A percentile compares a stretch with the other conserved stretches of the same genome.
Evolutionary conservation across 2,113 vertebrate species (phyloP).

Genomic region (Poeciliopsis prolifica): DNA sequence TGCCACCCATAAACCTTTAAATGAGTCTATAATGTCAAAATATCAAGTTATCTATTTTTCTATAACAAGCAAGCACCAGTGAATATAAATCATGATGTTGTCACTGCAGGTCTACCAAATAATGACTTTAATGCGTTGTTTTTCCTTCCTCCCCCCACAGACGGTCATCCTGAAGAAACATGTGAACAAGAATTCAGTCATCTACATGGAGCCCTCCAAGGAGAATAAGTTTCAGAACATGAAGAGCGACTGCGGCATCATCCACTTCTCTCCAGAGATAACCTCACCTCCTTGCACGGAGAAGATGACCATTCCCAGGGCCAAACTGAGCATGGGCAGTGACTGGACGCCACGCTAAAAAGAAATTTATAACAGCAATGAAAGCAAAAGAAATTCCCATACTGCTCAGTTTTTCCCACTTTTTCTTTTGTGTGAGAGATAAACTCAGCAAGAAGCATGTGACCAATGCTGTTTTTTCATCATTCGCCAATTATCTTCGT

Average conservation of each 20-base stretch:
- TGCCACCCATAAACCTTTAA: conserved; percentile 22
- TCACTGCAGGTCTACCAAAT: background rate
- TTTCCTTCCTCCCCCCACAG: conserved; percentile 43
- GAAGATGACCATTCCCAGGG: conserved; percentile 80
- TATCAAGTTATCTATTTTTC: background rate
- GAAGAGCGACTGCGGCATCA: conserved; percentile 78
- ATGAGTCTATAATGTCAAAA: conserved; percentile 28
- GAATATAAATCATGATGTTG: background rate
- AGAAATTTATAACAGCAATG: background rate
- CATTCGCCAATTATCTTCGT: conserved; percentile 31
- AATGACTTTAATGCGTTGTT: background rate
- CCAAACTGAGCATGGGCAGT: conserved; percentile 77
- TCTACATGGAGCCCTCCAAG: conserved; percentile 83
- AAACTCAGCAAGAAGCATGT: conserved; percentile 33
- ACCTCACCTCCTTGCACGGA: conserved; percentile 65
- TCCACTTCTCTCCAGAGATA: conserved; percentile 76
- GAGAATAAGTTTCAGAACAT: conserved; percentile 81
- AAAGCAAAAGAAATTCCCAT: background rate
- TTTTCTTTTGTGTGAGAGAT: conserved; percentile 38
- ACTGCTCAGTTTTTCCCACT: conserved; percentile 10
- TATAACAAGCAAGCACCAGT: background rate
- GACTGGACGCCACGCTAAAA: conserved; percentile 71
- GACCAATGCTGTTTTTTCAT: conserved; percentile 22
- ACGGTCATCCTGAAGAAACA: conserved; percentile 84
- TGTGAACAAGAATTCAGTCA: conserved; percentile 80